Evolutionary conservation across 2,797 vertebrate genomes (phyloP), one percentile per base, ranked within the genome.

Genomic region (Margarornis squamiger): DNA sequence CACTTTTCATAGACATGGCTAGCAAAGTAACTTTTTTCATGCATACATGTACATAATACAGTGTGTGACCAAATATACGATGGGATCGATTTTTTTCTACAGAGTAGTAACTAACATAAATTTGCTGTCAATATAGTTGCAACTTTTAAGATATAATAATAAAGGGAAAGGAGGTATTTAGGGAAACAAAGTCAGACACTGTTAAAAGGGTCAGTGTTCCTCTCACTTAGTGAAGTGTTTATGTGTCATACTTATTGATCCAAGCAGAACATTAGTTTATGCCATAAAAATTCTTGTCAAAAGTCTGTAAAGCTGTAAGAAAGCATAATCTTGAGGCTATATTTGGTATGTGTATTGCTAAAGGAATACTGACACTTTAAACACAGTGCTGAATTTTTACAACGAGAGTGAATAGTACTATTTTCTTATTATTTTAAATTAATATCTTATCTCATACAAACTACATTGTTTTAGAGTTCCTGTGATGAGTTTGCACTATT

Each of bases 61-160:
- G 95, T 98, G 96, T 98, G 98, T 98, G 98, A 99, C 98, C 98
- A 99, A 99, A 99, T 99, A 98, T 97, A 95, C 36, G 5, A 93
- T 95, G 97, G 92, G 95, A 97, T 96, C 67, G 88, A 92, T 70
- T 95, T 97, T 97, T 98, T 98, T 97, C 97, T 98, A 97, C 93
- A 92, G 94, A 97, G 91, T 97, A 97, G 87, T 95, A 96, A 95
- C 90, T 97, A 96, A 97, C 95, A 86, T 84, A 68, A 97, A 95
- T 89, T 95, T 96, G 91, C 85, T 78, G 72, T 97, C 96, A 96
- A 62, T 95, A 84, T 95, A 97, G 89, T 96, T 94, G 95, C 96
- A 97, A 97, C 96, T 96, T 97, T 96, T 95, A 96, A 96, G 89
- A 92, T 96, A 94, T 90, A 96, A 95, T 93, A 85, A 92, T 85